Conservation (phyloP, 2,888 invertebrate species). For the Lasioglossum pauxillum region DNA sequence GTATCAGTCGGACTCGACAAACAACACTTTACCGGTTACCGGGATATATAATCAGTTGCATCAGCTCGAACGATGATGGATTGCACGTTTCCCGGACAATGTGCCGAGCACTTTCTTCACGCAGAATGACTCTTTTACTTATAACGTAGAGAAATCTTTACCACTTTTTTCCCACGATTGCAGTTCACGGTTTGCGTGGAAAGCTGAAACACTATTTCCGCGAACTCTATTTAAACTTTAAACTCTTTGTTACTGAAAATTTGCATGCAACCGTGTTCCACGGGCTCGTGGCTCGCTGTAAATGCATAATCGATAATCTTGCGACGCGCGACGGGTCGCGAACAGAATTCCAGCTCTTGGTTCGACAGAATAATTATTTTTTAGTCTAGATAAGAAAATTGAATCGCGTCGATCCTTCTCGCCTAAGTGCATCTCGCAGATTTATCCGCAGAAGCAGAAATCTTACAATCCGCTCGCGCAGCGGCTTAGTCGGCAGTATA, state of each 20-base stretch:
- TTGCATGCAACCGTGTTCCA: neutral
- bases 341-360: neutral
- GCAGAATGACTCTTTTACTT: neutral
- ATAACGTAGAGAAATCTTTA: neutral
- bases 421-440: neutral
- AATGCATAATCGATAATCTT: constrained; percentile 2
- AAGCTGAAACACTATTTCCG: neutral
- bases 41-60: neutral
- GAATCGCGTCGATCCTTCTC: neutral
- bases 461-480: neutral
- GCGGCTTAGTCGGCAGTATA: neutral
- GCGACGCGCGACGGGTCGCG: neutral
- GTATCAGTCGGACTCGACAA: neutral
- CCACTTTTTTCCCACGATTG: neutral
- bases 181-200: neutral
- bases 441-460: neutral
- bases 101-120: neutral
- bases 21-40: neutral
- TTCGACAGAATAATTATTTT: neutral
- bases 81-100: constrained; percentile 2
- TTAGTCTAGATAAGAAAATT: neutral
- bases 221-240: neutral
- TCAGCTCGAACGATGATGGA: neutral
- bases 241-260: neutral
- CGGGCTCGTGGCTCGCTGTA: neutral